Evolutionary conservation across 2,888 invertebrate species (phyloP).

Genomic region (Psylliodes chrysocephalus): DNA sequence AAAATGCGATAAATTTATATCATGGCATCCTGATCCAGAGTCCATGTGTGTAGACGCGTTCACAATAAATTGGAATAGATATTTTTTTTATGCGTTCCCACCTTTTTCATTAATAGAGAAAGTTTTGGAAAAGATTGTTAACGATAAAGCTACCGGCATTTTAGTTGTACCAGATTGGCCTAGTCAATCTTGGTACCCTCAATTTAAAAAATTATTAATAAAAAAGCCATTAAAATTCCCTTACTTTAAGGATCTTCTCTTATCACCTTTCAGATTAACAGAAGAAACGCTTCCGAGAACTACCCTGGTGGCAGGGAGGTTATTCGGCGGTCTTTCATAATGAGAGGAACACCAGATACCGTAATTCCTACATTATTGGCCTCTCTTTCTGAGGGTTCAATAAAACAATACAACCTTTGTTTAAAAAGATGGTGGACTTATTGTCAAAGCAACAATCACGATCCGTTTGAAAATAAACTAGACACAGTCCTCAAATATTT

Average conservation of each 20-base stretch:
- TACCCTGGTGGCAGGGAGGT: conserved; percentile 20
- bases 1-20: conserved; percentile 24
- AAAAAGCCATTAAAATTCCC: conserved; percentile 6
- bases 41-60: conserved; percentile 48
- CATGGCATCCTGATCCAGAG: conserved; percentile 47
- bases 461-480: not conserved
- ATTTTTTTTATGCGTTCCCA: conserved; percentile 50
- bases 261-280: conserved; percentile 26
- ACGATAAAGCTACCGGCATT: conserved; percentile 48
- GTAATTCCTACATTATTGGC: not conserved
- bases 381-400: conserved; percentile 3
- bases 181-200: conserved; percentile 45
- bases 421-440: conserved; percentile 22
- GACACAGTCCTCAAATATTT: not conserved
- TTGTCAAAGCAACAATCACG: not conserved
- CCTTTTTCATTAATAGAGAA: conserved; percentile 49
- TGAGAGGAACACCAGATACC: conserved; percentile 9
- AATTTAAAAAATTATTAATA: conserved; percentile 6
- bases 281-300: conserved; percentile 20
- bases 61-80: conserved; percentile 41
- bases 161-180: conserved; percentile 50
- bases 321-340: conserved; percentile 21
- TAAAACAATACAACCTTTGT: conserved; percentile 1
- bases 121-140: conserved; percentile 48
- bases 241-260: conserved; percentile 8